phyloP scores from a whole-genome alignment of 2,888 invertebrate species.

The Scrobipalpa atriplicella region DNA sequence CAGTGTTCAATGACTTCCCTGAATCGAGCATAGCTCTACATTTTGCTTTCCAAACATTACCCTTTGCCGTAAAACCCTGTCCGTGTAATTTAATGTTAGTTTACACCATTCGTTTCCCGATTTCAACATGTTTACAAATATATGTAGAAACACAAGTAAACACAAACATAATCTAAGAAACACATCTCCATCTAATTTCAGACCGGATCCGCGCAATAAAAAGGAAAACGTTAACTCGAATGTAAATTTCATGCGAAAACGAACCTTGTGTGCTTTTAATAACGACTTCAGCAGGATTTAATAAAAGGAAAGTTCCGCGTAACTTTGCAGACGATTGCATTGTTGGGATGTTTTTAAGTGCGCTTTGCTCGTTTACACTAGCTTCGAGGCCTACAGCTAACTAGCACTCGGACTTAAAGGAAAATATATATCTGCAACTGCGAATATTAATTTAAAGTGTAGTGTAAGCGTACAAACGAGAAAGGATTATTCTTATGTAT shows the following conservation, averaged over 20 bases:
- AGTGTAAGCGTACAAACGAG: too few species aligned
- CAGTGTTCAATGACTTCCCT: too few species aligned
- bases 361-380: constrained; percentile 34
- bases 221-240: constrained; percentile 11
- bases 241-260: constrained; percentile 1
- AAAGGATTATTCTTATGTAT: too few species aligned
- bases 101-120: neutral
- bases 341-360: constrained; percentile 41
- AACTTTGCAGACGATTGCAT: constrained; percentile 55
- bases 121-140: constrained; percentile 34
- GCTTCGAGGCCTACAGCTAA: constrained; percentile 3
- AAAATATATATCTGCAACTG: neutral
- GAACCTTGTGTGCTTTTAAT: constrained; percentile 2
- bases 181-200: constrained; percentile 5
- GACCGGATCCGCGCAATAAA: constrained; percentile 8
- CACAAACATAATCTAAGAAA: constrained; percentile 5
- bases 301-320: constrained; percentile 40
- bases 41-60: too few species aligned
- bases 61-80: neutral
- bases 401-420: neutral
- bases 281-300: constrained; percentile 27
- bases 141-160: constrained; percentile 30
- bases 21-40: too few species aligned
- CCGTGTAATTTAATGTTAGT: neutral
- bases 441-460: neutral